Evolutionary conservation across 2,888 invertebrate genomes (phyloP).

Genomic region (Agrochola litura): DNA sequence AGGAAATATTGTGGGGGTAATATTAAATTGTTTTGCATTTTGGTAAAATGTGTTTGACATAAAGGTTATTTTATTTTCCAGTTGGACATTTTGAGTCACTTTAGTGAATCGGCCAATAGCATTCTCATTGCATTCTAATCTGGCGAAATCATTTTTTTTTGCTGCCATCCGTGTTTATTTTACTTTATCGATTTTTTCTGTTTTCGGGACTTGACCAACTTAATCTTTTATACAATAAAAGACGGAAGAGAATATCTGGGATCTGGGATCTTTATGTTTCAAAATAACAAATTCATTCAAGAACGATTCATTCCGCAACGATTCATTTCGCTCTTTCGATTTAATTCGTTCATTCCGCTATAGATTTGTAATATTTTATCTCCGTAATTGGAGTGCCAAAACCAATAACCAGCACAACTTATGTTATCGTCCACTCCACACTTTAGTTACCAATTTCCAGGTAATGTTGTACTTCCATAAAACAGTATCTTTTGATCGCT

Average conservation of each 20-base stretch:
- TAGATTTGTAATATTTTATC: constrained; percentile 22
- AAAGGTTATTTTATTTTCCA: background rate
- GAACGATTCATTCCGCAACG: too few relatives aligned
- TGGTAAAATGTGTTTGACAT: constrained; percentile 20
- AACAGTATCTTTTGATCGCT: constrained; percentile 72
- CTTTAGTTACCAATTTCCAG: constrained; percentile 59
- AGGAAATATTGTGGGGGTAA: constrained; percentile 58
- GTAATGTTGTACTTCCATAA: constrained; percentile 41
- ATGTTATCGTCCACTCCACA: constrained; percentile 64
- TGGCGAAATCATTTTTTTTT: background rate
- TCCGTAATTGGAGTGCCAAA: constrained; percentile 15
- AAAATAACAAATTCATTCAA: too few relatives aligned
- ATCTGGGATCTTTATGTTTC: too few relatives aligned
- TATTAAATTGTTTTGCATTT: constrained; percentile 58
- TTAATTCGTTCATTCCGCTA: too few relatives aligned
- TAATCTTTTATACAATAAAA: background rate
- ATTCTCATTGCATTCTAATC: background rate
- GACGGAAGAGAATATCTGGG: too few relatives aligned
- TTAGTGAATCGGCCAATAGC: background rate
- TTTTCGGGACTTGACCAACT: background rate
- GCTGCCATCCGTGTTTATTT: background rate
- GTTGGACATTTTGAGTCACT: background rate
- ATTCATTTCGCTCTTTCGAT: too few relatives aligned
- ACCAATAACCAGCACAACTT: constrained; percentile 23
- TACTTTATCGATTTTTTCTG: background rate